A percentile compares a stretch with the other conserved stretches of the same genome.
Evolutionary conservation across 2,888 invertebrate genomes (phyloP).

Genomic region (Eucriotettix oculatus): DNA sequence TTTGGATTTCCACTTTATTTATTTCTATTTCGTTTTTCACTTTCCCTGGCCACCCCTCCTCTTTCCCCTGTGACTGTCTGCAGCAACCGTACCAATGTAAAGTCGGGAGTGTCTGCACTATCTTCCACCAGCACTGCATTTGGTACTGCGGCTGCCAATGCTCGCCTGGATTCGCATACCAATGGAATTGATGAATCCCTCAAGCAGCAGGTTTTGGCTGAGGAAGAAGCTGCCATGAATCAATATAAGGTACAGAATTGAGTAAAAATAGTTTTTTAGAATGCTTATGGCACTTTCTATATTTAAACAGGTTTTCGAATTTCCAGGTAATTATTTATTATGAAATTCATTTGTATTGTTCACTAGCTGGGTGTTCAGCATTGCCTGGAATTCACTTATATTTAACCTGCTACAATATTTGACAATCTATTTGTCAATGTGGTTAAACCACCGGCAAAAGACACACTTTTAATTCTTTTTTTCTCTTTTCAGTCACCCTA

Average conservation of each 20-base stretch:
- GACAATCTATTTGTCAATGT: too few relatives aligned
- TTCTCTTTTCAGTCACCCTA: too few relatives aligned
- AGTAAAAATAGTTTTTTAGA: not conserved
- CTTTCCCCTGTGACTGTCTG: constrained; percentile 14
- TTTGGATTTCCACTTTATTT: not conserved
- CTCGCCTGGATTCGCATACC: constrained; percentile 43
- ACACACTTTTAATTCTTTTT: too few relatives aligned
- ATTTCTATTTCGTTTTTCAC: not conserved
- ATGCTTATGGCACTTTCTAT: too few relatives aligned
- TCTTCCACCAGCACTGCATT: constrained; percentile 79
- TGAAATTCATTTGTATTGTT: too few relatives aligned
- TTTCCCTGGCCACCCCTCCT: too few relatives aligned
- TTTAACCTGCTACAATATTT: too few relatives aligned
- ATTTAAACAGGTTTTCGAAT: too few relatives aligned
- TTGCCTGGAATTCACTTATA: too few relatives aligned
- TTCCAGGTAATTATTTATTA: too few relatives aligned
- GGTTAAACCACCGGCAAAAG: too few relatives aligned
- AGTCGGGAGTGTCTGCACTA: constrained; percentile 73
- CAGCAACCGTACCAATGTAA: constrained; percentile 78
- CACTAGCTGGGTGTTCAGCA: too few relatives aligned
- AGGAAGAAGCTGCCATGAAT: constrained; percentile 92
- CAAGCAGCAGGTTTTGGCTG: constrained; percentile 74
- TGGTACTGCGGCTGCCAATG: constrained; percentile 63
- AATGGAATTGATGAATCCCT: constrained; percentile 75
- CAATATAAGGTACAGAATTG: constrained; percentile 64